Base-by-base conservation (phyloP, 2,888 invertebrate species). In the Uloborus plumipes region DNA sequence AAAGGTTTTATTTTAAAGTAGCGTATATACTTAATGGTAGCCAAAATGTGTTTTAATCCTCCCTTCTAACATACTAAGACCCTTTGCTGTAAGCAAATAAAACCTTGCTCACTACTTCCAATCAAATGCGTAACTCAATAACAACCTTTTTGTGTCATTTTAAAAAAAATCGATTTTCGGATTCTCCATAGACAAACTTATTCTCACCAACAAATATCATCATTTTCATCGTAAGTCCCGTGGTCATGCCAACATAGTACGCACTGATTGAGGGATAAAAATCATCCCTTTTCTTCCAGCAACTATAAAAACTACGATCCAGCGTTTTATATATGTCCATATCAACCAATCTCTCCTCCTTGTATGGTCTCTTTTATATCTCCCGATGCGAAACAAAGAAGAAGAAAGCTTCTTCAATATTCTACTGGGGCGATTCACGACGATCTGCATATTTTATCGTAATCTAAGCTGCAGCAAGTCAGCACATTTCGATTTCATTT, bases 361-460 rank as follows among this genome's bases (percentile, higher is more conserved):
- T 65, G 58, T 70, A 58, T 55, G 70, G 53, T 71, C 61, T 20
- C 67, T 47, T 62, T 62, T 62, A 61, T 64, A 26, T 62, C 18
- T 49, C 31, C 50, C 22, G 15, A 61, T 51, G 9, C 39, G 53
- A 55, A 64, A 26, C 39, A 47, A n/a, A 22, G 47, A 55, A n/a
- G 53, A 71, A 20, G 71, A 77, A 70, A 70, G 62, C 49, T 70
- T 70, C 65, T 65, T 78, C 71, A 58, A 55, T 71, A 78, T 78
- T 76, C 76, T 69, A 53, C 69, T 31, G 64, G 31, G 16, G 64
- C 69, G 62, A 64, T 71, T 71, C 77, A 26, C 11, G n/a, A 39
- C 65, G 64, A 78, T 78, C 64, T 78, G 77, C 77, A 78, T 78
- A 78, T 71, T 78, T 78, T 65, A 78, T 70, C 65, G 71, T 55